A percentile compares a stretch with the other conserved stretches of the same genome.
phyloP scores from a whole-genome alignment of 2,888 invertebrate genomes.

The Dioctria linearis region DNA sequence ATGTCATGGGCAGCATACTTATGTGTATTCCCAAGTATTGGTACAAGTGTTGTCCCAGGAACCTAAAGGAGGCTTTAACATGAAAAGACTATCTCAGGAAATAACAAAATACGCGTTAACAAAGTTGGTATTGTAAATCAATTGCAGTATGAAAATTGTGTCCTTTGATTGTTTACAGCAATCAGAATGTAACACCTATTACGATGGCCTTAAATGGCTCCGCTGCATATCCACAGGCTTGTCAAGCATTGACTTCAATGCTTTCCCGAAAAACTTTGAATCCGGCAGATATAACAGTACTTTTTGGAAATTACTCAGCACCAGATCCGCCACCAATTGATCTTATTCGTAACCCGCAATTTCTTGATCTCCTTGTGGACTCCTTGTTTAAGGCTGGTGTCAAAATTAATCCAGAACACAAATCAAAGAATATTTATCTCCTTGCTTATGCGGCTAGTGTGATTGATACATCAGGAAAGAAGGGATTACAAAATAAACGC shows the following conservation, averaged over 20 bases:
- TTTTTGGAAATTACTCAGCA: conserved; percentile 91
- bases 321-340: conserved; percentile 95
- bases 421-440: conserved; percentile 95
- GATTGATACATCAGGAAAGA: conserved; percentile 84
- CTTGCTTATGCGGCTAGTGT: conserved; percentile 96
- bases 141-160: background rate
- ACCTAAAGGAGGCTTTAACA: conserved; percentile 90
- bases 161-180: conserved; percentile 72
- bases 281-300: conserved; percentile 96
- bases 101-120: conserved; percentile 95
- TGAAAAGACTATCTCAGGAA: conserved; percentile 95
- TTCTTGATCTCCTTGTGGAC: conserved; percentile 93
- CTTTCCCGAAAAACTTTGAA: conserved; percentile 94
- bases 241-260: conserved; percentile 96
- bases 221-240: conserved; percentile 90
- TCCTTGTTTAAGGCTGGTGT: conserved; percentile 94
- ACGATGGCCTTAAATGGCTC: conserved; percentile 95
- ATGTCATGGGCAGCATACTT: conserved; percentile 98
- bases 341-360: conserved; percentile 93
- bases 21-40: conserved; percentile 96
- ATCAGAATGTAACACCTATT: conserved; percentile 97
- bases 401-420: conserved; percentile 96
- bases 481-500: conserved; percentile 74
- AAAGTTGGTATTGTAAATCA: conserved; percentile 75
- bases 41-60: conserved; percentile 93